Percentiles rank a stretch among this genome's conserved stretches.
phyloP scores from a whole-genome alignment of 2,113 vertebrate genomes.

The Gadus chalcogrammus region DNA sequence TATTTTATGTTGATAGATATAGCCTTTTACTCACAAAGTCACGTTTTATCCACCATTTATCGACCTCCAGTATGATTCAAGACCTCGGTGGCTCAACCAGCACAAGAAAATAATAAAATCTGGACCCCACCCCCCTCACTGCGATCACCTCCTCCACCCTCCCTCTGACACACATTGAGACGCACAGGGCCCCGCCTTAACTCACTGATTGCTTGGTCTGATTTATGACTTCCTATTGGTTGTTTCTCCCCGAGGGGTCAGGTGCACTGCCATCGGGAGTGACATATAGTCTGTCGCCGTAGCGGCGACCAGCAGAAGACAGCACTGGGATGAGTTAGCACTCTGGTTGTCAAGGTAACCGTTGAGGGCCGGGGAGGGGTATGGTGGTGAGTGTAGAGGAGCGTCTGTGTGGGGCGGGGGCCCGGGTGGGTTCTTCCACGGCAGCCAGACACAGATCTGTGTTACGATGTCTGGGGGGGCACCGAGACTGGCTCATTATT shows the following conservation, averaged over 20 bases:
- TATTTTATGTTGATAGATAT: slow-evolving; percentile 12
- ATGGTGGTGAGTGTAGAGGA: slow-evolving; percentile 62
- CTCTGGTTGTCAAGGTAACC: slow-evolving; percentile 72
- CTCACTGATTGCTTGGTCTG: slow-evolving; percentile 48
- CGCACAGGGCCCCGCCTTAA: slow-evolving; percentile 10
- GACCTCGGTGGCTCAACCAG: slow-evolving; percentile 13
- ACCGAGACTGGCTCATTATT: slow-evolving; percentile 30
- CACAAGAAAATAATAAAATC: slow-evolving; percentile 7
- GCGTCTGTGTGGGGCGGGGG: slow-evolving; percentile 24
- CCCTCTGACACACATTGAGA: slow-evolving; percentile 13
- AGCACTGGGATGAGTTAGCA: slow-evolving; percentile 69
- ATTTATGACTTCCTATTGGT: slow-evolving; percentile 61
- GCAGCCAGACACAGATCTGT: slow-evolving; percentile 46
- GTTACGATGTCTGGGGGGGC: slow-evolving; percentile 20
- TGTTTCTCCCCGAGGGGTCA: slow-evolving; percentile 49
- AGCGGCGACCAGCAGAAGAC: slow-evolving; percentile 52
- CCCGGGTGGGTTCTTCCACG: slow-evolving; percentile 42
- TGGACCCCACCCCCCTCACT: neutral
- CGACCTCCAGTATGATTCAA: slow-evolving; percentile 34
- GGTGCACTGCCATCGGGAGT: slow-evolving; percentile 58
- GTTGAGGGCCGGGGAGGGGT: slow-evolving; percentile 61
- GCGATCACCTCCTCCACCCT: neutral
- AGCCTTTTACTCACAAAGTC: neutral
- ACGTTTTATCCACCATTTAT: neutral
- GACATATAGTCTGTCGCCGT: slow-evolving; percentile 58